Base-by-base conservation (phyloP, 2,113 vertebrate species). In the Galemys pyrenaicus region DNA sequence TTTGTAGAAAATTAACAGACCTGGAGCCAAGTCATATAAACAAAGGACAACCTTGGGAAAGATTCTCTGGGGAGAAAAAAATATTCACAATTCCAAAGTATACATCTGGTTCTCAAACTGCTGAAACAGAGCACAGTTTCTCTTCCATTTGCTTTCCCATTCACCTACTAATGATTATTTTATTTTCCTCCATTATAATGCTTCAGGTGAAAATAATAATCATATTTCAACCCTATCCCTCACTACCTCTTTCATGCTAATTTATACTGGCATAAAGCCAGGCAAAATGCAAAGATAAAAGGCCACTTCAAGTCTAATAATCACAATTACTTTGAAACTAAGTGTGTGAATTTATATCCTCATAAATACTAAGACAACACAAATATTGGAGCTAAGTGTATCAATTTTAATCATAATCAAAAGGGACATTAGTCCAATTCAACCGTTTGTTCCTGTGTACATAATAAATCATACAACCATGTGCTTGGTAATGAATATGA, bases 71-170 rank as follows among this genome's bases (percentile, higher is more conserved):
- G 96, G 89, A 82, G 96, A 94, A 85, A 20, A 68, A 56, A 28
- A 19, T 56, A 75, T 73, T 96, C 0, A 0, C 58, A 10, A 60
- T 94, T 91, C 65, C 67, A 56, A 71, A 88, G 84, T 62, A 85
- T 51, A 35, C 20, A 92, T 95, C 65, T 93, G 84, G 19, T 82
- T 15, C 64, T 95, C 37, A 74, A 85, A 62, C n/a, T 84, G 37
- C 1, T 80, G 96, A 95, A 89, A 94, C 26, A 93, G 65, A 54
- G 19, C 26, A 54, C 9, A 26, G 82, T 94, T 54, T 70, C 75
- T 80, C 60, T 96, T 96, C 51, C 68, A 64, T 95, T 92, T 67
- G 77, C 80, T 96, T 97, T 95, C 56, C 67, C 94, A 75, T 88
- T 94, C 30, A 81, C 19, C 30, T 60, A 90, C 54, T 92, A 78